Evolutionary conservation across 2,888 invertebrate species (phyloP).

Genomic region (Diaperis boleti): DNA sequence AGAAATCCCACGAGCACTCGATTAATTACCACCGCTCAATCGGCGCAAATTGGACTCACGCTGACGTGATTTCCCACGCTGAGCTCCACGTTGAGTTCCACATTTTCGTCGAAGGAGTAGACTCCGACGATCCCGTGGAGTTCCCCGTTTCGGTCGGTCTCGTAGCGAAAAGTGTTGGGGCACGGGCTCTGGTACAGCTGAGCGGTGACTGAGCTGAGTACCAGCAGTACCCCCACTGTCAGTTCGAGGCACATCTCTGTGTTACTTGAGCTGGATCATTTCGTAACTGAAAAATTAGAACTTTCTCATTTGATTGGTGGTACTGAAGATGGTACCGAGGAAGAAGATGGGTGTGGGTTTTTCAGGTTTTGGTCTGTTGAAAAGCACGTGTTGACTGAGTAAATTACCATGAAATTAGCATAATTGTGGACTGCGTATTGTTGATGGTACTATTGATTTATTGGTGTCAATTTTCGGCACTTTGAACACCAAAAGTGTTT

Average conservation of each 20-base stretch:
- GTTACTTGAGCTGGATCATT: constrained; percentile 11
- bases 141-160: constrained; percentile 62
- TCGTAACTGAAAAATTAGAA: not conserved
- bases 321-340: constrained; percentile 6
- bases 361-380: not conserved
- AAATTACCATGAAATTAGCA: not conserved
- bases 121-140: constrained; percentile 65
- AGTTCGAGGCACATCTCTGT: constrained; percentile 13
- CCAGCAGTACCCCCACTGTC: not conserved
- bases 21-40: too few relatives aligned
- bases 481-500: too few relatives aligned
- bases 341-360: not conserved
- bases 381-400: not conserved
- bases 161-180: constrained; percentile 64
- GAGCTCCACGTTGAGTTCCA: constrained; percentile 58
- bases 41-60: constrained; percentile 53
- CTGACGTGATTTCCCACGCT: constrained; percentile 59
- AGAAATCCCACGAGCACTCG: too few relatives aligned
- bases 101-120: constrained; percentile 52
- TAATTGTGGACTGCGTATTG: not conserved
- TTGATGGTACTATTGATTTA: not conserved
- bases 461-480: too few relatives aligned
- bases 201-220: not conserved
- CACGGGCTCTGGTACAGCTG: constrained; percentile 59
- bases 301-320: constrained; percentile 8